Evolutionary conservation across 2,888 invertebrate species (phyloP), one percentile per base, ranked within the genome.

Genomic region (Xestoiulus laeticollis): DNA sequence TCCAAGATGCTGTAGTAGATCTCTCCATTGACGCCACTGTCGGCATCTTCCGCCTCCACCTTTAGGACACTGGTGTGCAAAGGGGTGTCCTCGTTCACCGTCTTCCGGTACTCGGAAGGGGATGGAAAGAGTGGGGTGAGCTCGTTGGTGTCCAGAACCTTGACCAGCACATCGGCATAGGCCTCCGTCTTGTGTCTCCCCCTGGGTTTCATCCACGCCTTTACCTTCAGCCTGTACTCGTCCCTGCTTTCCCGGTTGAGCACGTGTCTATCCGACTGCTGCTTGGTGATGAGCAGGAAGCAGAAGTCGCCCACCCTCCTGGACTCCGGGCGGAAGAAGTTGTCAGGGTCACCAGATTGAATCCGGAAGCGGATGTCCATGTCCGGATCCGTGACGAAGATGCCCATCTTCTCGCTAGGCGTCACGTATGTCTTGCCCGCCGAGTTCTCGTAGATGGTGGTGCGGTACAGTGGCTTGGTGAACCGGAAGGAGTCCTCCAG

Each of bases 1-100:
- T 96, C 95, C 86, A 94, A 93, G 91, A 99, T 95, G 92, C 97
- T 98, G 93, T 98, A 99, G 93, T 99, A 99, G 90, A 99, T 97
- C 93, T 99, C 98, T 0, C 98, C 98, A 92, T 99, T 99, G 90
- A 97, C 94, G 2, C 99, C 99, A 53, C 97, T 93, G 92, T 99
- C 99, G 4, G 99, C 98, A 93, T 99, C 99, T 91, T 97, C 98
- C 0, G 99, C 99, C 53, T 95, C 92, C 87, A 97, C 96, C 91
- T 94, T 94, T 59, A 95, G 92, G 88, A 98, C 94, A 91, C 95
- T 96, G 88, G 95, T 94, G 92, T 98, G 97, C 88, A 97, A 93
- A 16, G 96, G 95, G 88, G 96, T 95, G 92, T 98, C 98, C 92
- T 98, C 98, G 32, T 95, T 94, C 82, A 99, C 95, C n/a, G 94